Base-by-base conservation (phyloP, 1,140 invertebrate species). In the Calliphora vicina region DNA sequence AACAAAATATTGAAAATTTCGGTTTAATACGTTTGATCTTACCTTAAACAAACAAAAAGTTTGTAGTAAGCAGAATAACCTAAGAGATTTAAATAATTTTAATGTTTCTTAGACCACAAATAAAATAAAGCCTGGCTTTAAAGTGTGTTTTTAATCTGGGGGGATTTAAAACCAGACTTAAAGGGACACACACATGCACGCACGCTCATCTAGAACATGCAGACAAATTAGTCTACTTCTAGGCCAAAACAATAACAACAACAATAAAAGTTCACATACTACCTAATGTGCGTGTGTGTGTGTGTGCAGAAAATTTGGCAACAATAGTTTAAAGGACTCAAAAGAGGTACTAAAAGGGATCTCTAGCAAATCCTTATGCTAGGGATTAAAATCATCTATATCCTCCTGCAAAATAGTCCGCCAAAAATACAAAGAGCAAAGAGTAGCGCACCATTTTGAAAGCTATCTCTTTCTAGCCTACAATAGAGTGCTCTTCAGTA, bases 321-420 rank as follows among this genome's bases (percentile, higher is more conserved):
- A 43, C 42, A 43, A 43, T n/a, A 43, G 42, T 43, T 12, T 43
- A 43, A 6, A 43, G 42, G 42, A 43, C 42, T 43, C 12, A 43
- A 43, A 6, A 43, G 5, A 6, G 5, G 42, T 43, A 43, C 42
- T 6, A 43, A 43, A 43, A 43, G 15, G 67, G 67, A 71, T 8
- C 23, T 73, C 17, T 74, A 5, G 17, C 45, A 35, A 74, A 74
- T 74, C 72, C 72, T 74, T n/a, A 17, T 50, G 72, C 72, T 29
- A 23, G 17, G 72, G 72, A 74, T 74, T 74, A 74, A 74, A 74
- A 74, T 35, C 72, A 74, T 74, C 27, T n/a, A 74, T 74, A 35
- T 74, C 29, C 27, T 74, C 72, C 72, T 74, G 27, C 23, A 74
- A 6, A 10, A 71, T 50, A 71, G 12, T 74, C 23, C 10, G 73